A percentile compares a stretch with the other conserved stretches of the same genome.
These are phyloP conservation scores for Carcina quercana DNA, from an alignment of 2,888 invertebrate species.

Conservation along the genomic window DNA sequence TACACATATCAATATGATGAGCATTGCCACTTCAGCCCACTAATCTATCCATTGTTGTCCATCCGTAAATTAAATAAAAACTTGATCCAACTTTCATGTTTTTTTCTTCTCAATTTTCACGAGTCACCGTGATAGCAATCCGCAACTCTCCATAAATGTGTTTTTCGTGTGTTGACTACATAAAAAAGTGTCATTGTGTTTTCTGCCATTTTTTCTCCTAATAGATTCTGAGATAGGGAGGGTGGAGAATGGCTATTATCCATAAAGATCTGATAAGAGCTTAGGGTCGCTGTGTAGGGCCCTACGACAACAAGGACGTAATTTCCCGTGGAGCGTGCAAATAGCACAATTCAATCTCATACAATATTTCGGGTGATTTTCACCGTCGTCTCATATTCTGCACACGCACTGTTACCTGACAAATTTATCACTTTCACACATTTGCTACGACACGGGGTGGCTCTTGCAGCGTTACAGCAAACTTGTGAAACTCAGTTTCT, in stretches of 20 bases:
- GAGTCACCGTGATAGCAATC: no score
- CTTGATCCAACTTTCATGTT: no score
- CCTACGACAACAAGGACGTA: conserved; percentile 25
- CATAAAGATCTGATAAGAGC: conserved; percentile 22
- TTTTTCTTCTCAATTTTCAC: no score
- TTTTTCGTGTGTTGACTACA: no score
- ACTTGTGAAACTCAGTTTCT: no score
- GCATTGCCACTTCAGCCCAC: no score
- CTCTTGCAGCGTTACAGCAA: no score
- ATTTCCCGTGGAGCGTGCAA: conserved; percentile 39
- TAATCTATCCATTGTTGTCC: no score
- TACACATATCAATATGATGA: no score
- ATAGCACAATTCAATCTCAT: conserved; percentile 45
- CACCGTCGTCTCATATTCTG: conserved; percentile 45
- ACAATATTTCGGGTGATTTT: conserved; percentile 60
- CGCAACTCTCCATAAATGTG: no score
- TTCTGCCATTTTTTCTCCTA: conserved; percentile 5
- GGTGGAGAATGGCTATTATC: conserved; percentile 23
- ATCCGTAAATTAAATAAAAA: no score
- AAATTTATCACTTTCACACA: conserved; percentile 62
- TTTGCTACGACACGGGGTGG: conserved; percentile 17
- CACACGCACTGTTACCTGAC: conserved; percentile 61
- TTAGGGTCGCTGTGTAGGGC: conserved; percentile 15
- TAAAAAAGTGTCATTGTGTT: no score
- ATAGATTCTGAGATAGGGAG: conserved; percentile 13